Percentiles rank a stretch among this genome's conserved stretches.
Conservation (phyloP, 2,797 vertebrate species). For the Pristis pectinata region DNA sequence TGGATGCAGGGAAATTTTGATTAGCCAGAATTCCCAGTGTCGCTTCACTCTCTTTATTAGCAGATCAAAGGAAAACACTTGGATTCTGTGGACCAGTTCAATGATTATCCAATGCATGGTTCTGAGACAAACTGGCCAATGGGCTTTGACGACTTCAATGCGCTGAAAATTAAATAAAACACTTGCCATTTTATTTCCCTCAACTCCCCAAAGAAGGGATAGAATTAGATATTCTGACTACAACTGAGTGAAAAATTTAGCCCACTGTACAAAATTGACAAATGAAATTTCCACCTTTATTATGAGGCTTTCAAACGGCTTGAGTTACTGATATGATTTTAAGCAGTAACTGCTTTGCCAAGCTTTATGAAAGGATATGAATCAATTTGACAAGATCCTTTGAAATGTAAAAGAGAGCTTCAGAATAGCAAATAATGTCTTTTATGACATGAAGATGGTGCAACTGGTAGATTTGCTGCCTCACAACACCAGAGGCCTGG, state of each 20-base stretch:
- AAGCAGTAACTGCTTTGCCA: not conserved
- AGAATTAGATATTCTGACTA: not conserved
- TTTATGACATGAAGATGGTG: not conserved
- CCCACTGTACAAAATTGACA: not conserved
- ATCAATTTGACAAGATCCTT: not conserved
- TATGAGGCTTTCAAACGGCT: not conserved
- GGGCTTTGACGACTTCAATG: not conserved
- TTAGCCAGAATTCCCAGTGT: not conserved
- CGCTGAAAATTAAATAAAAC: not conserved
- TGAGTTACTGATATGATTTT: not conserved
- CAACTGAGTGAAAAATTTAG: not conserved
- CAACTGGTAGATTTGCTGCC: too few relatives aligned
- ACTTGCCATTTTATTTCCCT: not conserved
- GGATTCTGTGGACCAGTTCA: not conserved
- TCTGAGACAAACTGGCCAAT: not conserved
- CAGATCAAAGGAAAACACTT: not conserved
- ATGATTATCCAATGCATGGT: not conserved
- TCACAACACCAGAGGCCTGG: too few relatives aligned
- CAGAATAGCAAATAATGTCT: not conserved
- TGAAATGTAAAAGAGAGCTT: not conserved
- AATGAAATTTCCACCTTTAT: not conserved
- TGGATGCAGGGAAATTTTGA: not conserved
- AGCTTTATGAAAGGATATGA: not conserved
- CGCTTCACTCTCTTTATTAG: not conserved
- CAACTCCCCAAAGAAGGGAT: not conserved